Conservation (phyloP, 2,113 vertebrate species). For the Cebus imitator region DNA sequence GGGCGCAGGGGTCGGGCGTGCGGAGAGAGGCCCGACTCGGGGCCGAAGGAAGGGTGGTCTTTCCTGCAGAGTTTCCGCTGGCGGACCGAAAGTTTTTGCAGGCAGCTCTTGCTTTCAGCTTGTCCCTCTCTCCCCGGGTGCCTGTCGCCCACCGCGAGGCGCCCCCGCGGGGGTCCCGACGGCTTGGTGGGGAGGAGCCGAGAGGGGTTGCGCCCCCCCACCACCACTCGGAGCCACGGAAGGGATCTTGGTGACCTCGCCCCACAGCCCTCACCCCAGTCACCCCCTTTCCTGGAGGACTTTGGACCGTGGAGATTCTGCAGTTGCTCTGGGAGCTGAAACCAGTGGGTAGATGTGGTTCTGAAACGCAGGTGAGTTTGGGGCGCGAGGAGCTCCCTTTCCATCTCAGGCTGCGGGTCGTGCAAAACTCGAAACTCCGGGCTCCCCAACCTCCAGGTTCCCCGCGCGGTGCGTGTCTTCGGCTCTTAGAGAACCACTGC, state of each 20-base stretch:
- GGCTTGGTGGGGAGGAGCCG: not conserved
- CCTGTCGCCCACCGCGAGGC: not conserved
- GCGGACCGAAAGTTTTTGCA: constrained; percentile 60
- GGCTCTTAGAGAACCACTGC: not conserved
- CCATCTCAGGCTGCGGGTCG: not conserved
- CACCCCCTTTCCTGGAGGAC: not conserved
- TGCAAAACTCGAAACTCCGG: not conserved
- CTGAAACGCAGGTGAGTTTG: constrained; percentile 33
- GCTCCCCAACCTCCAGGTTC: not conserved
- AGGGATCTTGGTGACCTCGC: not conserved
- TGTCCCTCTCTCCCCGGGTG: not conserved
- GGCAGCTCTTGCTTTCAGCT: not conserved
- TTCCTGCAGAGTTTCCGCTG: not conserved
- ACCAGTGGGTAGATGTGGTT: not conserved
- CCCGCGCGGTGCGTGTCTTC: not conserved
- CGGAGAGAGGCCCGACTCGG: not conserved
- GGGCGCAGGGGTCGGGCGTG: not conserved
- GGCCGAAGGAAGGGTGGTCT: not conserved
- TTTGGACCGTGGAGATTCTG: not conserved
- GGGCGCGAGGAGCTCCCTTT: not conserved
- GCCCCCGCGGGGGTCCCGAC: not conserved
- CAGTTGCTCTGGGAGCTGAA: not conserved
- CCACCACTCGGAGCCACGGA: not conserved
- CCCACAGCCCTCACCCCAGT: not conserved
- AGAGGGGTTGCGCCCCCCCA: not conserved